Evolutionary conservation across 2,797 vertebrate genomes (phyloP), one percentile per base, ranked within the genome.

Genomic region (Morus bassanus): DNA sequence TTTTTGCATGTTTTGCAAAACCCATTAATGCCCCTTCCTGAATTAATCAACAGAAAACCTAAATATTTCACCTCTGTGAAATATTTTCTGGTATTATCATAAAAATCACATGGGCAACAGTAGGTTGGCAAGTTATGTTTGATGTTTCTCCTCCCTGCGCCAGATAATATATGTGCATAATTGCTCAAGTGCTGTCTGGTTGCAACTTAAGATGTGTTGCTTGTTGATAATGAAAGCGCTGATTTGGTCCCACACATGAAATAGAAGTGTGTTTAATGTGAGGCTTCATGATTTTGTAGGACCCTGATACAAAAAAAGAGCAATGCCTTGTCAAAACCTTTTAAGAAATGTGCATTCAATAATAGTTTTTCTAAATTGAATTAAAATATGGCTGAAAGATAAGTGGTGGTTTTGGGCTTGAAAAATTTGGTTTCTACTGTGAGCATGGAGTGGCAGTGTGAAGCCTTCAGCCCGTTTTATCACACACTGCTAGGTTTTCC

Each of bases 141-240:
- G 93, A 91, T 94, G 77, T 92, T 92, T 96, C 93, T 86, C 63
- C 85, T 88, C 67, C 67, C 45, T 90, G 65, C 2, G 16, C 79
- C 61, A 86, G 82, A 85, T 96, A 96, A 97, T 95, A 51, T 96
- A 96, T 96, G 96, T 84, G 70, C 95, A 92, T 97, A 96, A 96
- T 95, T 93, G 87, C 93, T 91, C 61, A 88, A 92, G 85, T 86
- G 82, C 92, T 60, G 88, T 91, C 94, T 97, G 95, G 73, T 93
- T 96, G 73, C 76, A 91, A 59, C 93, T 85, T 91, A 68, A 95
- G 94, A 96, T 92, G 91, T 96, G 93, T 95, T 96, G 92, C 43
- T 96, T 63, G 17, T 91, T 90, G 93, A 90, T 94, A 96, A 90
- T 91, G 89, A 92, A 97, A 93, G 73, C 5, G 3, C 48, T 92